Conservation (phyloP, 2,113 vertebrate genomes). For the Benthochromis sp. region DNA sequence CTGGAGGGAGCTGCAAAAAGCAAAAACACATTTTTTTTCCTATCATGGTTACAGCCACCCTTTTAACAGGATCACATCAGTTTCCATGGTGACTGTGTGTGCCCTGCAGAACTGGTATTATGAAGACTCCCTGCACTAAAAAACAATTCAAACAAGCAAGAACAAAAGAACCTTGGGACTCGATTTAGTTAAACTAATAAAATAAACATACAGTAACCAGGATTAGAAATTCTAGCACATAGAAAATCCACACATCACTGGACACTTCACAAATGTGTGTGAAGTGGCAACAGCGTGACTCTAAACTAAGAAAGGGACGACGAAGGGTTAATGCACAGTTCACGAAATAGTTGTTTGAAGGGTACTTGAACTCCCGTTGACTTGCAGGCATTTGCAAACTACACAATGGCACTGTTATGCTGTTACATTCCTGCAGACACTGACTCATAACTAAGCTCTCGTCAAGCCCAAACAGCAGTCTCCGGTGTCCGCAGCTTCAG, state of each 20-base stretch:
- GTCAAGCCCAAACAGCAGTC: neutral
- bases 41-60: neutral
- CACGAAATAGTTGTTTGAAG: neutral
- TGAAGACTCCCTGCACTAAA: neutral
- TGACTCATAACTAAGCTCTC: neutral
- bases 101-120: neutral
- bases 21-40: neutral
- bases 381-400: slow-evolving; percentile 1
- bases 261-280: neutral
- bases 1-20: neutral
- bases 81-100: neutral
- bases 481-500: neutral
- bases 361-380: slow-evolving; percentile 23
- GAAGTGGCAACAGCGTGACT: neutral
- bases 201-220: neutral
- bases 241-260: neutral
- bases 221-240: neutral
- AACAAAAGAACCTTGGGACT: neutral
- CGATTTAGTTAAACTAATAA: neutral
- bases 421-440: neutral
- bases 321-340: neutral
- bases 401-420: neutral
- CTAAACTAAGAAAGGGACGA: neutral
- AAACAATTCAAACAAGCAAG: neutral
- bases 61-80: neutral